Conservation (phyloP, 2,113 vertebrate species). For the Actenoides hombroni region DNA sequence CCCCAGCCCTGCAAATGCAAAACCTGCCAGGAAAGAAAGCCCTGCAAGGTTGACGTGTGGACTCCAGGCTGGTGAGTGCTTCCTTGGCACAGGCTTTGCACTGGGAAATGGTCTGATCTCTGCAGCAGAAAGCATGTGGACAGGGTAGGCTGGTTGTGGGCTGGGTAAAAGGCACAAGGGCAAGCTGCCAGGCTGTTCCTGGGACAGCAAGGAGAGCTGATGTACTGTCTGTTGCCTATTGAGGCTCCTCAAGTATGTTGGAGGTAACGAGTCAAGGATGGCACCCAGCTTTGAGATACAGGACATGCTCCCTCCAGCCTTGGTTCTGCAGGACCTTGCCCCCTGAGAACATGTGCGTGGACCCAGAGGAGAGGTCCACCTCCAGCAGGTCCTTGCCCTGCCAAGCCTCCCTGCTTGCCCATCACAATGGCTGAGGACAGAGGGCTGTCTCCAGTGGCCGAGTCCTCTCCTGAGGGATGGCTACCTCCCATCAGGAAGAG, state of each 20-base stretch:
- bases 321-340: not conserved
- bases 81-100: not conserved
- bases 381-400: accelerated
- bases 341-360: accelerated
- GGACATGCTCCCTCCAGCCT: not conserved
- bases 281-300: not conserved
- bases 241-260: not conserved
- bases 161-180: not conserved
- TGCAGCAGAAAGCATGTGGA: accelerated
- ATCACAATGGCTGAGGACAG: not conserved
- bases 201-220: not conserved
- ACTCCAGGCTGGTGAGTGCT: not conserved
- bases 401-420: not conserved
- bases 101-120: not conserved
- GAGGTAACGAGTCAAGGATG: not conserved
- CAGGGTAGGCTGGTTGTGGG: not conserved
- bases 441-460: not conserved
- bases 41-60: not conserved
- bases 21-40: not conserved
- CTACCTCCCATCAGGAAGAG: accelerated
- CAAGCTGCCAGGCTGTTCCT: not conserved
- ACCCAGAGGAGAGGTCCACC: not conserved
- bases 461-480: not conserved
- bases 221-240: not conserved
- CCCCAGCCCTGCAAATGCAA: not conserved